A percentile compares a stretch with the other conserved stretches of the same genome.
Evolutionary conservation across 1,140 invertebrate genomes (phyloP).

Genomic region (Ips nitidus): DNA sequence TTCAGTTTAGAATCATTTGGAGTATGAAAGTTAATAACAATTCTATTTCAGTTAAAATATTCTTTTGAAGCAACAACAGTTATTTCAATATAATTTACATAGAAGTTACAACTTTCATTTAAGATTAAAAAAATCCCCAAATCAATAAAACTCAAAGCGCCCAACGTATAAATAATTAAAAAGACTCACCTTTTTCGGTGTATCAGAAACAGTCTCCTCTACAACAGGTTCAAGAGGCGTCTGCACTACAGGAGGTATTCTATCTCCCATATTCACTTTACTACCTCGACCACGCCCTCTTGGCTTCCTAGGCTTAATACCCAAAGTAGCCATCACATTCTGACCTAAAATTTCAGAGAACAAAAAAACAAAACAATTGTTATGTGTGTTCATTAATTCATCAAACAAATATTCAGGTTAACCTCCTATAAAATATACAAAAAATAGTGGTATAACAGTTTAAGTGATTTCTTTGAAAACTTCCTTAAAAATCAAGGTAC

Average conservation of each 20-base stretch:
- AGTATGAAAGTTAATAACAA: no score
- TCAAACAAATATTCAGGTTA: background rate
- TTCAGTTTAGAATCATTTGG: no score
- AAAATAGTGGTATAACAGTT: background rate
- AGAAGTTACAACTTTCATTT: no score
- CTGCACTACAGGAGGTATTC: slow-evolving; percentile 14
- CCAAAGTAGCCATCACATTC: slow-evolving; percentile 44
- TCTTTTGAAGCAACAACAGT: no score
- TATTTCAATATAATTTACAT: no score
- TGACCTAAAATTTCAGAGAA: slow-evolving; percentile 16
- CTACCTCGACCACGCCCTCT: slow-evolving; percentile 42
- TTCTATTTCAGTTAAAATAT: no score
- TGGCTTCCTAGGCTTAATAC: slow-evolving; percentile 49
- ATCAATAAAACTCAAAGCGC: no score
- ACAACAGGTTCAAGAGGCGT: background rate
- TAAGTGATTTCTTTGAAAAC: no score
- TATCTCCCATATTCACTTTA: slow-evolving; percentile 40
- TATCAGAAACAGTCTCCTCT: slow-evolving; percentile 7
- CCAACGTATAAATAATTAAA: background rate
- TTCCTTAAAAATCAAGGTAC: background rate
- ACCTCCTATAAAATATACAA: background rate
- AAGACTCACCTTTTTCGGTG: slow-evolving; percentile 38
- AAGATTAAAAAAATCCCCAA: no score
- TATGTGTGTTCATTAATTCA: background rate
- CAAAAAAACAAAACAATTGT: background rate